A percentile compares a stretch with the other conserved stretches of the same genome.
Evolutionary conservation across 2,113 vertebrate genomes (phyloP).

Genomic region (Microcebus tavaratra): DNA sequence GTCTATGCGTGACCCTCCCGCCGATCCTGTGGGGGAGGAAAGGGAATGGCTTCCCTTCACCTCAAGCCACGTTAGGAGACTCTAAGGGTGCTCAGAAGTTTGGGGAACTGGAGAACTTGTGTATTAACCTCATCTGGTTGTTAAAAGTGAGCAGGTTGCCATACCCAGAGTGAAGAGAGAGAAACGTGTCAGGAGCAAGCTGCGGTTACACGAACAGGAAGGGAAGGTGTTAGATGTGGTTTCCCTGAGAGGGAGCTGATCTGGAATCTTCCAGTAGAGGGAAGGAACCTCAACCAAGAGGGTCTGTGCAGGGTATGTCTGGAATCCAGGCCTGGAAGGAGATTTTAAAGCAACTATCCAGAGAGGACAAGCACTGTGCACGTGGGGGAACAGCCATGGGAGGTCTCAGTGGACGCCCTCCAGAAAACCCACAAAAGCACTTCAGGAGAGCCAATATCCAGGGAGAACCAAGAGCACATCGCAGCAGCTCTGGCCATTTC

Average conservation of each 20-base stretch:
- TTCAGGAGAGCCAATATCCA: background rate
- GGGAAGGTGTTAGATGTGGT: background rate
- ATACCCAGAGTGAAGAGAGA: background rate
- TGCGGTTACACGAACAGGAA: background rate
- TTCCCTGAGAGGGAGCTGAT: background rate
- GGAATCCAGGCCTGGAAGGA: background rate
- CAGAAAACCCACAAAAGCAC: background rate
- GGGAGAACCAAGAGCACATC: accelerated
- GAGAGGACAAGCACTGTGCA: background rate
- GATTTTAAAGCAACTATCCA: background rate
- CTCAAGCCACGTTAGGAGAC: background rate
- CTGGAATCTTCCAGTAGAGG: background rate
- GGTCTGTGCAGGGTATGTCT: background rate
- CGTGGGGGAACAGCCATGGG: accelerated
- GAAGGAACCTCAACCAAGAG: background rate
- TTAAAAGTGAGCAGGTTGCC: background rate
- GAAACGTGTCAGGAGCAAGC: background rate
- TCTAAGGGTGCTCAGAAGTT: background rate
- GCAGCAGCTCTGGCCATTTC: background rate
- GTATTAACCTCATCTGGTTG: background rate
- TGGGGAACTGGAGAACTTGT: background rate
- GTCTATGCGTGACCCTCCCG: background rate
- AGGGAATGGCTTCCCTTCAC: background rate
- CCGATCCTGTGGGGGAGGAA: background rate
- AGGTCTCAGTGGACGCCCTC: background rate